Conservation (phyloP, 2,888 invertebrate genomes). For the Tortrix viridana region DNA sequence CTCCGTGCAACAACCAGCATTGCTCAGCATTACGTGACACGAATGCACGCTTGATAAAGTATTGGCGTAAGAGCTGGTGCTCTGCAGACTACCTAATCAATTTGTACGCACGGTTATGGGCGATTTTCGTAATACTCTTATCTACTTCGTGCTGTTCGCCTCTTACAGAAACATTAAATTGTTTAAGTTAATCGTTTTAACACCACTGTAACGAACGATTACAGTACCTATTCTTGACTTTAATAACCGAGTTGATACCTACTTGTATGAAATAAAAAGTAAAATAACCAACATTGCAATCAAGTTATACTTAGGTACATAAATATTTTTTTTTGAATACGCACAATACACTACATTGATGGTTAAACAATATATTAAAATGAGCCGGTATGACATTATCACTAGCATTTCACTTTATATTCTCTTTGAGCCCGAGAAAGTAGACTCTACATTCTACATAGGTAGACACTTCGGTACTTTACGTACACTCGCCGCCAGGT, state of each 20-base stretch:
- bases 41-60: conserved; percentile 72
- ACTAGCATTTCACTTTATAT: too few species aligned
- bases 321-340: too few species aligned
- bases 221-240: not conserved
- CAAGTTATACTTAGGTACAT: too few species aligned
- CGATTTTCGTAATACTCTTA: conserved; percentile 77
- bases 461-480: too few species aligned
- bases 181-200: conserved; percentile 10
- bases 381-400: too few species aligned
- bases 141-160: conserved; percentile 61
- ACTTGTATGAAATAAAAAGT: too few species aligned
- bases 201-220: conserved; percentile 1
- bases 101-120: conserved; percentile 73
- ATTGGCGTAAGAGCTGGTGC: conserved; percentile 73
- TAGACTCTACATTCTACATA: too few species aligned
- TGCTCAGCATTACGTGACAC: conserved; percentile 73
- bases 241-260: not conserved
- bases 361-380: too few species aligned
- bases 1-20: conserved; percentile 63
- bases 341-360: too few species aligned
- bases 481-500: conserved; percentile 60
- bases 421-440: too few species aligned
- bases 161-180: conserved; percentile 29
- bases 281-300: too few species aligned
- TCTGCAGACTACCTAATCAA: conserved; percentile 74